phyloP scores from a whole-genome alignment of 2,888 invertebrate species.

The Conomelus anceps region DNA sequence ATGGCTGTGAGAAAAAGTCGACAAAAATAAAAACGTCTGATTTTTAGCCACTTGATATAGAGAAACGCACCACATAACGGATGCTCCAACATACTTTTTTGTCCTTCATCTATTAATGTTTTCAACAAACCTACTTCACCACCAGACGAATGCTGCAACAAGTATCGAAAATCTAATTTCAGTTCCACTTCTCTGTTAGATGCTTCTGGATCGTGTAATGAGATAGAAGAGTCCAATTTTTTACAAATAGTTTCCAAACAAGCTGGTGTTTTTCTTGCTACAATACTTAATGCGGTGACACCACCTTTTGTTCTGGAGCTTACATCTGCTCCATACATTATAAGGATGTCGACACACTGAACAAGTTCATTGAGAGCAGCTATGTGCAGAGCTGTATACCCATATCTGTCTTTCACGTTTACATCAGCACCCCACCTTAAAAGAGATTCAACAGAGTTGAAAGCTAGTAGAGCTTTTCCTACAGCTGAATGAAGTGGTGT shows the following conservation, averaged over 20 bases:
- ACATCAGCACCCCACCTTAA: conserved; percentile 76
- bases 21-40: conserved; percentile 78
- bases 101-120: conserved; percentile 81
- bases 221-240: conserved; percentile 70
- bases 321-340: conserved; percentile 82
- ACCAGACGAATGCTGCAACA: conserved; percentile 74
- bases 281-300: conserved; percentile 76
- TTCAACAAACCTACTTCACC: conserved; percentile 80
- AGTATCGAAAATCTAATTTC: conserved; percentile 72
- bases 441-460: conserved; percentile 68
- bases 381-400: conserved; percentile 77
- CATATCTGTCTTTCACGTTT: conserved; percentile 77
- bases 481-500: conserved; percentile 78
- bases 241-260: conserved; percentile 76
- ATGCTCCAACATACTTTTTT: conserved; percentile 78
- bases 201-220: conserved; percentile 44
- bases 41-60: conserved; percentile 84
- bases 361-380: conserved; percentile 79
- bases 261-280: conserved; percentile 78
- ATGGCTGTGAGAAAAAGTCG: conserved; percentile 69
- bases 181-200: conserved; percentile 74
- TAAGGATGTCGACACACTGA: conserved; percentile 75
- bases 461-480: conserved; percentile 72
- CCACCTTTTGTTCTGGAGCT: conserved; percentile 82
- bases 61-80: conserved; percentile 82